Evolutionary conservation across 2,113 vertebrate species (phyloP), one percentile per base, ranked within the genome.

Genomic region (Varanus komodoensis): DNA sequence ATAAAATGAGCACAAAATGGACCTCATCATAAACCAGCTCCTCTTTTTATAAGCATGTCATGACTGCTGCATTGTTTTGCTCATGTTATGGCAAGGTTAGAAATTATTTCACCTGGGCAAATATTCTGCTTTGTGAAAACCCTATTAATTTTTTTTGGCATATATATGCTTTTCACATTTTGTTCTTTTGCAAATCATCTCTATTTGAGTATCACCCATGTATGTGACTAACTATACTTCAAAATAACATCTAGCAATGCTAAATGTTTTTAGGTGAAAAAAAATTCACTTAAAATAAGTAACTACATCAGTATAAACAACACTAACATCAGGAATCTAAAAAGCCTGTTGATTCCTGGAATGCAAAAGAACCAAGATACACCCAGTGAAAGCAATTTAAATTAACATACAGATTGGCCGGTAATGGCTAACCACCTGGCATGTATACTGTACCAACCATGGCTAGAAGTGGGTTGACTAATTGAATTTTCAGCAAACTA

Each of bases 331-430:
- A 32, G 89, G 86, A 50, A 81, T 48, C 90, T 94, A 79, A 80
- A 89, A 87, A 68, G 12, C 2, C 78, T 88, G 61, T 5, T 85
- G 52, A 89, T 29, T 87, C 57, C 21, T 88, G 8, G 71, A 85
- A n/a, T 92, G 57, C 8, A 48, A 86, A 50, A 93, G 93, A 95
- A 94, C 29, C 81, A 32, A 88, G 2, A 68, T 84, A 92, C 1
- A 94, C 81, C 90, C 92, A 95, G 89, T 95, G 89, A 69, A 50
- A 95, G 83, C 61, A 95, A 97, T 94, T 96, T 92, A 91, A 88
- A n/a, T 61, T 87, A 86, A 92, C 78, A 90, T 87, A 80, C 17
- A 92, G 85, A 68, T 57, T 83, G 2, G 7, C 27, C 82, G 34
- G n/a, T 57, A 85, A 90, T 90, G 93, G 93, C 86, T 86, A 97